Conservation (phyloP, 2,888 invertebrate genomes). For the Aspidiotus rigidus region DNA sequence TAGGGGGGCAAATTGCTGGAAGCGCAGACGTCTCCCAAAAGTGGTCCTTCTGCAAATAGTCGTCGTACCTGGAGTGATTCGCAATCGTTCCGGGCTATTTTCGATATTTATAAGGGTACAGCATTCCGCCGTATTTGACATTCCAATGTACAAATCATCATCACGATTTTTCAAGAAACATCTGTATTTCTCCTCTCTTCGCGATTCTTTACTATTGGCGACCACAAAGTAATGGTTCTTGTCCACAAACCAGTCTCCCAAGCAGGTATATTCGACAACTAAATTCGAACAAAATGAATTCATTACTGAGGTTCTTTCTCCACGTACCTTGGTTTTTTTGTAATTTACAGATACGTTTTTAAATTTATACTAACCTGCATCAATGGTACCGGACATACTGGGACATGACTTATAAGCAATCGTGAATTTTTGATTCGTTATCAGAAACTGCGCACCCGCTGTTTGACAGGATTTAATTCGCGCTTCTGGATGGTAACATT, state of each 20-base stretch:
- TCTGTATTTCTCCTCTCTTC: slow-evolving; percentile 87
- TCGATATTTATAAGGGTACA: slow-evolving; percentile 85
- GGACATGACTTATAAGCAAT: slow-evolving; percentile 85
- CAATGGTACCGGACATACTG: slow-evolving; percentile 85
- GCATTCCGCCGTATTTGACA: slow-evolving; percentile 89
- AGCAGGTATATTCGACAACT: slow-evolving; percentile 82
- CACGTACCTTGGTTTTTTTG: not conserved
- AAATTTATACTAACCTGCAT: slow-evolving; percentile 54
- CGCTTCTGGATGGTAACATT: slow-evolving; percentile 80
- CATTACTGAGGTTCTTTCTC: not conserved
- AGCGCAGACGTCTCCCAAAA: not conserved
- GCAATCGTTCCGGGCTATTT: slow-evolving; percentile 80
- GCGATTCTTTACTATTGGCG: slow-evolving; percentile 91
- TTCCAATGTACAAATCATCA: slow-evolving; percentile 83
- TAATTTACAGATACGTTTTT: not conserved
- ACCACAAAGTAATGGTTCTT: slow-evolving; percentile 96
- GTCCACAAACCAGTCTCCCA: slow-evolving; percentile 91
- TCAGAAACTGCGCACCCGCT: slow-evolving; percentile 88
- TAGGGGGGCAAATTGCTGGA: not conserved
- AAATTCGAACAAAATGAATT: not conserved
- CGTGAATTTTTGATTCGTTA: slow-evolving; percentile 93
- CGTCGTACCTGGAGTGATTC: slow-evolving; percentile 69
- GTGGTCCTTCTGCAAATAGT: not conserved
- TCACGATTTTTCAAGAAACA: slow-evolving; percentile 91
- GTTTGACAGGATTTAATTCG: slow-evolving; percentile 89